Percentiles rank a stretch among this genome's conserved stretches.
Evolutionary conservation across 2,888 invertebrate genomes (phyloP).

Genomic region (Amaurobius ferox): DNA sequence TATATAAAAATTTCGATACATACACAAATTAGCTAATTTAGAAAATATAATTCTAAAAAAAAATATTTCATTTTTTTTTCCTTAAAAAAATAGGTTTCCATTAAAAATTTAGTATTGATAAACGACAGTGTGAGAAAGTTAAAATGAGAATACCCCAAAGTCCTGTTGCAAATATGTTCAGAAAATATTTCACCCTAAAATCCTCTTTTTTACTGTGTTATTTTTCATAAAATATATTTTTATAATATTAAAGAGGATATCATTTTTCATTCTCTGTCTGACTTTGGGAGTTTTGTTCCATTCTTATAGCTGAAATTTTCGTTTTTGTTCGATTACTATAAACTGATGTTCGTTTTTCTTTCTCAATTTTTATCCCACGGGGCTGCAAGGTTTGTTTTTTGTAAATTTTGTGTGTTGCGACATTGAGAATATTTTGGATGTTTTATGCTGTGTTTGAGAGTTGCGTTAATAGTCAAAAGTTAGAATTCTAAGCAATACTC

Average conservation of each 20-base stretch:
- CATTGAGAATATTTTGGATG: too few relatives aligned
- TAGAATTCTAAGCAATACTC: too few relatives aligned
- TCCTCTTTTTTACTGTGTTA: neutral
- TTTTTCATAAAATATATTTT: neutral
- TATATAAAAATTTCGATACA: too few relatives aligned
- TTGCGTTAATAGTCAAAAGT: too few relatives aligned
- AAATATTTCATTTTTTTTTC: too few relatives aligned
- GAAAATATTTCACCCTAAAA: conserved; percentile 12
- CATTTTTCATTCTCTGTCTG: conserved; percentile 1
- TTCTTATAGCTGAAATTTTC: neutral
- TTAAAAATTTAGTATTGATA: neutral
- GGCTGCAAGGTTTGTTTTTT: too few relatives aligned
- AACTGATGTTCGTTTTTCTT: neutral
- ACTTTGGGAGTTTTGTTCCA: neutral
- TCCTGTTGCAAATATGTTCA: conserved; percentile 3
- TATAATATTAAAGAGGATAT: neutral
- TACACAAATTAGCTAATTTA: too few relatives aligned
- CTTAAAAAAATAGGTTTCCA: too few relatives aligned
- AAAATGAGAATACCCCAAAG: neutral
- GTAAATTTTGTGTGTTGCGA: too few relatives aligned
- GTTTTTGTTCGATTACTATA: neutral
- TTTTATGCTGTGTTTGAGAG: too few relatives aligned
- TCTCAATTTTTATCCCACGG: too few relatives aligned
- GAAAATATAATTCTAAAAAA: too few relatives aligned
- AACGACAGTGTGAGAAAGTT: neutral